Evolutionary conservation across 2,113 vertebrate genomes (phyloP), one percentile per base, ranked within the genome.

Genomic region (Chloropsis hardwickii): DNA sequence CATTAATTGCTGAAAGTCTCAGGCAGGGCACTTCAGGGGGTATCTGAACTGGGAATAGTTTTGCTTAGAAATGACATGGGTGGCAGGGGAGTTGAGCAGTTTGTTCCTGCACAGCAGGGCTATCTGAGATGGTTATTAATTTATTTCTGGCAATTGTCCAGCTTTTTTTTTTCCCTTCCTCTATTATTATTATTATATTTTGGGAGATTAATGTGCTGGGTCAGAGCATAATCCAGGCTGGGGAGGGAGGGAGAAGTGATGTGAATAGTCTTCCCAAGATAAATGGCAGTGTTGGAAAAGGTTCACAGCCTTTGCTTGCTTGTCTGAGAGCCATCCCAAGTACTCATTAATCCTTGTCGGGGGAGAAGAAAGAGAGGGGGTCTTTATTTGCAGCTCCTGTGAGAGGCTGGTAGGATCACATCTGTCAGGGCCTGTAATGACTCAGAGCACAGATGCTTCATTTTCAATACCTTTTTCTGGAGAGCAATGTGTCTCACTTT

Each of bases 311-410:
- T 97, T 96, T 97, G 95, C 97, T 93, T 97, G 97, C 96, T 93
- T 97, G 97, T 98, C 97, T 98, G 96, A 97, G 97, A 96, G 97
- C 97, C 97, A 96, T 97, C 90, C 95, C 81, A 88, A 95, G 95
- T 92, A 88, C 97, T 98, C 98, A 98, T 98, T 97, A 98, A 98
- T 98, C 98, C 97, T 98, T 98, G 98, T 98, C 98, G 54, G 88
- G 57, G 70, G 88, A 95, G 95, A 98, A 98, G 98, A 98, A 98
- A 98, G 95, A 95, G 90, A 95, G 77, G 86, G 74, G 92, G 92
- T 95, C 97, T 98, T 97, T 97, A 95, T 98, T 97, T 97, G 96
- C 97, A 97, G 95, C 97, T 97, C 92, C 95, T 95, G 80, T 84
- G 94, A 94, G 97, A 93, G 90, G 73, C 79, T 94, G 96, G 74